Conservation (phyloP, 2,797 vertebrate genomes). For the Ciconia nigra region DNA sequence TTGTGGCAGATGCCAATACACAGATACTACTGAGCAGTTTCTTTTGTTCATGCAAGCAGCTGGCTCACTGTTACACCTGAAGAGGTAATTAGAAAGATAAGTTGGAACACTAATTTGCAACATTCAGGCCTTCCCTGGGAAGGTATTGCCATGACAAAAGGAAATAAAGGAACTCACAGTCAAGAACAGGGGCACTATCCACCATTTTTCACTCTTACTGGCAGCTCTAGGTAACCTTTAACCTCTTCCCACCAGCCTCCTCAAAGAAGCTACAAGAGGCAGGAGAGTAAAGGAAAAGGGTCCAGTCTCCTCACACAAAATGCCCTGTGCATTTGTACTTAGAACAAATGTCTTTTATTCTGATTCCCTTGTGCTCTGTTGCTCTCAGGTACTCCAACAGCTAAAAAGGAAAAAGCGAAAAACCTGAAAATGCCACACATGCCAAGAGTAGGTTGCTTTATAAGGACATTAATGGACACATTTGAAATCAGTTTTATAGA, state of each 20-base stretch:
- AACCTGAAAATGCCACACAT: neutral
- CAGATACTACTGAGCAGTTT: neutral
- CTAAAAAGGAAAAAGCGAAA: neutral
- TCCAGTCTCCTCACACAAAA: neutral
- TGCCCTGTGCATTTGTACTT: neutral
- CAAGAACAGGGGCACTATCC: conserved; percentile 58
- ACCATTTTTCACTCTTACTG: conserved; percentile 71
- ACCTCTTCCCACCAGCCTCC: conserved; percentile 73
- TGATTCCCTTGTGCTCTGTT: neutral
- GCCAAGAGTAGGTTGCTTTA: neutral
- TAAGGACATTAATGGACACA: neutral
- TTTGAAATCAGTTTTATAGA: neutral
- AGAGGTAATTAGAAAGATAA: conserved; percentile 68
- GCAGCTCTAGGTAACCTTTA: conserved; percentile 69
- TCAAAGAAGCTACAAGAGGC: conserved; percentile 69
- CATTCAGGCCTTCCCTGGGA: conserved; percentile 61
- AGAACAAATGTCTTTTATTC: conserved; percentile 46
- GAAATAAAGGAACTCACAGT: conserved; percentile 52
- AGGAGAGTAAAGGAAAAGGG: conserved; percentile 48
- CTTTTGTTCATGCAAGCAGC: conserved; percentile 26
- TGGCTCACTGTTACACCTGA: conserved; percentile 65
- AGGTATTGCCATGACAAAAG: conserved; percentile 68
- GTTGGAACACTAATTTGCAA: conserved; percentile 63
- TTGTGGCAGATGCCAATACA: neutral
- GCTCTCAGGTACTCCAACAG: conserved; percentile 15